Conservation (phyloP, 2,888 invertebrate species). For the Calameuta filiformis region DNA sequence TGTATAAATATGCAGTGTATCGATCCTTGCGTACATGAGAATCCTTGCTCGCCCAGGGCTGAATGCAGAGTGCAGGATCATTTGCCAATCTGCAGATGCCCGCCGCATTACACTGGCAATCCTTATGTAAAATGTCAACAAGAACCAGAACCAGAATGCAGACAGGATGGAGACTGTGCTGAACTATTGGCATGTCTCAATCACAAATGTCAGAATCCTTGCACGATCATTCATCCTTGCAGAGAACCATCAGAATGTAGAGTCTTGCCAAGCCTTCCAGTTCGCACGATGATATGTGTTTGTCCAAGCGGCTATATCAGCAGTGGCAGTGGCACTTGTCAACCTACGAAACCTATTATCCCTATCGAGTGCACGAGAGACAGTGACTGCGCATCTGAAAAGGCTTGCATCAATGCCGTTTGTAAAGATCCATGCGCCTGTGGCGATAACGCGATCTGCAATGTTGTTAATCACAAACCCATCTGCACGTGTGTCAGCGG, state of each 20-base stretch:
- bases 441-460: constrained; percentile 86
- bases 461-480: constrained; percentile 86
- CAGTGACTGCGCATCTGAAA: constrained; percentile 81
- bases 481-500: constrained; percentile 87
- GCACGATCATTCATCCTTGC: constrained; percentile 82
- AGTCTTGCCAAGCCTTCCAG: constrained; percentile 83
- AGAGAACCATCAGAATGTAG: constrained; percentile 82
- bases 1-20: constrained; percentile 89
- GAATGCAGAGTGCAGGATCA: constrained; percentile 86
- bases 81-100: constrained; percentile 87
- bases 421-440: constrained; percentile 89
- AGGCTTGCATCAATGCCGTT: constrained; percentile 82
- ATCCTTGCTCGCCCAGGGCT: constrained; percentile 81
- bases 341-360: constrained; percentile 75
- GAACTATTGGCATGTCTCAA: constrained; percentile 83
- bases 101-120: constrained; percentile 79
- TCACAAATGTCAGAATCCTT: constrained; percentile 86
- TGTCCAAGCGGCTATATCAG: constrained; percentile 91
- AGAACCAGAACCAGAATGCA: constrained; percentile 81
- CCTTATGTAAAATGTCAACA: constrained; percentile 84
- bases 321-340: constrained; percentile 84
- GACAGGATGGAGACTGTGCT: constrained; percentile 85
- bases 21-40: constrained; percentile 83
- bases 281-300: constrained; percentile 89
- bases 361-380: constrained; percentile 79